Evolutionary conservation across 2,113 vertebrate species (phyloP).

Genomic region (Cairina moschata): DNA sequence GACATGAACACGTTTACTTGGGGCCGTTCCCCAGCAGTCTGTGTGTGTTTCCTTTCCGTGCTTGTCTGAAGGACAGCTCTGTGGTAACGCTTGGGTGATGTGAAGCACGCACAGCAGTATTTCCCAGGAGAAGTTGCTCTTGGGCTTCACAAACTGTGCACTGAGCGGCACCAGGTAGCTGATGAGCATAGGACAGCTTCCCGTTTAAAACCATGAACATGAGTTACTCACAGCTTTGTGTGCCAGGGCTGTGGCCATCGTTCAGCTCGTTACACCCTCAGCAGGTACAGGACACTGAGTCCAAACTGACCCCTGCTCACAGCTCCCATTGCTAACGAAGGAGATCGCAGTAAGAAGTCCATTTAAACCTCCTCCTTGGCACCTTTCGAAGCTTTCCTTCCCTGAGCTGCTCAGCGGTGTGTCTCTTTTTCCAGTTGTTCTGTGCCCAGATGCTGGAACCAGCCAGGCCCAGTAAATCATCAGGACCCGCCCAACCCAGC

Average conservation of each 20-base stretch:
- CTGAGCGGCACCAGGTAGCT: neutral
- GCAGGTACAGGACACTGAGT: neutral
- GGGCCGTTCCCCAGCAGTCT: neutral
- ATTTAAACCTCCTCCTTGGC: neutral
- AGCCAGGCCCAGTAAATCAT: neutral
- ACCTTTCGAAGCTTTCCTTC: neutral
- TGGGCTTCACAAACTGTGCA: neutral
- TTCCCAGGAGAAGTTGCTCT: neutral
- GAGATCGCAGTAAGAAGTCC: neutral
- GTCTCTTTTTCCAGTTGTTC: neutral
- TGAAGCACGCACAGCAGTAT: neutral
- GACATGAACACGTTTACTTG: neutral
- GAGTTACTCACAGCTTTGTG: neutral
- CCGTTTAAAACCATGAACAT: neutral
- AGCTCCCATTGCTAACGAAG: neutral
- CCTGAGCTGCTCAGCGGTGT: fast-evolving
- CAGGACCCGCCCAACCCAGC: neutral
- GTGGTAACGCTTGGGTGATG: neutral
- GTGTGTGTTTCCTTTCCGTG: neutral
- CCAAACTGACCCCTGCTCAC: neutral
- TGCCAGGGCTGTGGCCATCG: neutral
- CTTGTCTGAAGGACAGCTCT: neutral
- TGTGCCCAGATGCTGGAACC: neutral
- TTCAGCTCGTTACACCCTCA: neutral
- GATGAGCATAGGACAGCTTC: neutral